Conservation (phyloP, 1,140 invertebrate species). For the Goniozus legneri region DNA sequence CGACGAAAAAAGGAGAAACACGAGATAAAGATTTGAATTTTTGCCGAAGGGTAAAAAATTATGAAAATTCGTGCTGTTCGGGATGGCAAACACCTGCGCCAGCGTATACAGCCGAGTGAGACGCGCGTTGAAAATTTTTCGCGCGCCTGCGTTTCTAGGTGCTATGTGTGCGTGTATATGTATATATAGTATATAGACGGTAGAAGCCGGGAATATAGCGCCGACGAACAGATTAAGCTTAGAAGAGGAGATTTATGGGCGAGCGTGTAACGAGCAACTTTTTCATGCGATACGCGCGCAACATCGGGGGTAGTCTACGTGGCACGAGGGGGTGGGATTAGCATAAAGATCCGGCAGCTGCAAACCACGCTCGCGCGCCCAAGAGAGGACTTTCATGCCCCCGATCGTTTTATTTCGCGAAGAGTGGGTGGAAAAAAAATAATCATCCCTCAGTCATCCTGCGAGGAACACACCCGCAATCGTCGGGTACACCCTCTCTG, state of each 20-base stretch:
- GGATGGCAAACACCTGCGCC: slow-evolving; percentile 23
- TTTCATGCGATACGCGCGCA: slow-evolving; percentile 36
- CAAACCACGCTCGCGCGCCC: slow-evolving; percentile 23
- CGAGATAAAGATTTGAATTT: slow-evolving; percentile 17
- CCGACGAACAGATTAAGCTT: slow-evolving; percentile 42
- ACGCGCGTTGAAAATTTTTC: slow-evolving; percentile 24
- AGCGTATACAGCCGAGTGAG: too few species aligned
- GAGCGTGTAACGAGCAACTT: slow-evolving; percentile 43
- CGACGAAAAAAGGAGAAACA: too few species aligned
- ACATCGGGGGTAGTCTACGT: slow-evolving; percentile 27
- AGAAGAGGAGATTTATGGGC: slow-evolving; percentile 40
- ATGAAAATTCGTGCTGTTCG: slow-evolving; percentile 25
- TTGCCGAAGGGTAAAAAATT: slow-evolving; percentile 35
- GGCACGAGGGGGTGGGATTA: slow-evolving; percentile 38
- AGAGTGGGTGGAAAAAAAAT: too few species aligned
- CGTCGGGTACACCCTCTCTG: too few species aligned
- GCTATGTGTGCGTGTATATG: not conserved
- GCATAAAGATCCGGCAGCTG: slow-evolving; percentile 44
- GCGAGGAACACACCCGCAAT: too few species aligned
- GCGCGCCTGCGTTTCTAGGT: slow-evolving; percentile 9
- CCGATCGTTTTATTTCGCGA: too few species aligned
- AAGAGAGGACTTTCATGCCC: too few species aligned
- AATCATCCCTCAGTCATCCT: too few species aligned
- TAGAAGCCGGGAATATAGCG: slow-evolving; percentile 2
- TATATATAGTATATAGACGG: not conserved